phyloP scores from a whole-genome alignment of 1,140 invertebrate species.

The Steinernema feltiae region DNA sequence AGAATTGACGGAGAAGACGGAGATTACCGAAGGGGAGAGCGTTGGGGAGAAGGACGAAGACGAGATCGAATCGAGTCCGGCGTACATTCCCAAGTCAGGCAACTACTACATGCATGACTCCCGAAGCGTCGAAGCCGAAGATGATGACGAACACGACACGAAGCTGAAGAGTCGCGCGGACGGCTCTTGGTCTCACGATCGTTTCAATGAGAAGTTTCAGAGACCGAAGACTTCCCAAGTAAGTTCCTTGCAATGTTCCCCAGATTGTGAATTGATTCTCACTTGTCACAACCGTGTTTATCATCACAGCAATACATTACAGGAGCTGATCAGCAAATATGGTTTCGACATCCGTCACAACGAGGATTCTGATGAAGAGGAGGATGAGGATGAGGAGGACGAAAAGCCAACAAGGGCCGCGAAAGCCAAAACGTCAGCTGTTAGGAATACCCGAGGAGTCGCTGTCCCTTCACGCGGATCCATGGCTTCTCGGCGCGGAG shows the following conservation, averaged over 20 bases:
- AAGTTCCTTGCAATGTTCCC: no score
- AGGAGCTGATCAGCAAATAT: slow-evolving; percentile 6
- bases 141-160: slow-evolving; percentile 10
- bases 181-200: slow-evolving; percentile 22
- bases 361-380: not conserved
- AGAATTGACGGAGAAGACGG: slow-evolving; percentile 11
- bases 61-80: slow-evolving; percentile 25
- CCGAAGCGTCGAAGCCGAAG: slow-evolving; percentile 1
- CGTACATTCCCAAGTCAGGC: slow-evolving; percentile 28
- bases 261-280: no score
- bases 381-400: no score
- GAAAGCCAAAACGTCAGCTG: not conserved
- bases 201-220: slow-evolving; percentile 27
- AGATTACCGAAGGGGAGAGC: not conserved
- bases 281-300: not conserved
- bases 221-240: slow-evolving; percentile 19
- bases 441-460: not conserved
- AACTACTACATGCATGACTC: slow-evolving; percentile 23
- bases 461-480: not conserved
- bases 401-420: not conserved
- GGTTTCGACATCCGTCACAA: not conserved
- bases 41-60: slow-evolving; percentile 23
- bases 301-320: not conserved
- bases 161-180: slow-evolving; percentile 22
- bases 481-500: not conserved